phyloP scores from a whole-genome alignment of 2,888 invertebrate species.

The Drosophila kanekoi region DNA sequence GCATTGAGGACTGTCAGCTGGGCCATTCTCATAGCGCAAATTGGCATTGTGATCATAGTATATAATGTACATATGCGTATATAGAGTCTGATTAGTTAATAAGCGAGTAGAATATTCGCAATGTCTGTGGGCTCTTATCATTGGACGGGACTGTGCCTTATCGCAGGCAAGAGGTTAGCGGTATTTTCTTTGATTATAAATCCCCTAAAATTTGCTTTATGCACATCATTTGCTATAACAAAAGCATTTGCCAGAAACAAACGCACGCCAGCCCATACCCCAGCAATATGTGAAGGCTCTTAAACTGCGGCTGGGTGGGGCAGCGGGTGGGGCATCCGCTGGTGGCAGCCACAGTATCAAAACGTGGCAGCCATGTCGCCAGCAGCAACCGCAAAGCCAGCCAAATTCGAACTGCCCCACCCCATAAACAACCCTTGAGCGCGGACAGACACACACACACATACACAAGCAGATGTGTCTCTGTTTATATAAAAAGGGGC shows the following conservation, averaged over 20 bases:
- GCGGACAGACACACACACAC: conserved; percentile 11
- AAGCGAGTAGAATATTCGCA: conserved; percentile 15
- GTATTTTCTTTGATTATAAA: conserved; percentile 55
- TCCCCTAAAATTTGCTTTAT: conserved; percentile 34
- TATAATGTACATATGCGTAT: conserved; percentile 1
- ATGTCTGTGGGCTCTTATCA: conserved; percentile 38
- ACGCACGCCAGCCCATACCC: background rate
- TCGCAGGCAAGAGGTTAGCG: conserved; percentile 52
- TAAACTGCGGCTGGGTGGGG: background rate
- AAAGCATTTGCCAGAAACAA: conserved; percentile 15
- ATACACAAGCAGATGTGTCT: conserved; percentile 4
- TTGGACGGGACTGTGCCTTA: conserved; percentile 30
- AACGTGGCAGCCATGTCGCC: conserved; percentile 36
- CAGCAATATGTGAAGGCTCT: conserved; percentile 2
- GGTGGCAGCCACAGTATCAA: conserved; percentile 8
- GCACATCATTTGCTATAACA: conserved; percentile 43
- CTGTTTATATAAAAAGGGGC: conserved; percentile 17
- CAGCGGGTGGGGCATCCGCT: conserved; percentile 4
- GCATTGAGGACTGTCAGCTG: conserved; percentile 28
- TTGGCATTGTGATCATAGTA: conserved; percentile 36
- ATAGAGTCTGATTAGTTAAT: conserved; percentile 19
- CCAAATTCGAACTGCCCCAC: conserved; percentile 38
- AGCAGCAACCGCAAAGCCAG: conserved; percentile 51
- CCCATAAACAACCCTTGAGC: conserved; percentile 37
- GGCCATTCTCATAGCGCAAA: conserved; percentile 15